Conservation (phyloP, 1,140 invertebrate genomes). For the Anastrepha ludens region DNA sequence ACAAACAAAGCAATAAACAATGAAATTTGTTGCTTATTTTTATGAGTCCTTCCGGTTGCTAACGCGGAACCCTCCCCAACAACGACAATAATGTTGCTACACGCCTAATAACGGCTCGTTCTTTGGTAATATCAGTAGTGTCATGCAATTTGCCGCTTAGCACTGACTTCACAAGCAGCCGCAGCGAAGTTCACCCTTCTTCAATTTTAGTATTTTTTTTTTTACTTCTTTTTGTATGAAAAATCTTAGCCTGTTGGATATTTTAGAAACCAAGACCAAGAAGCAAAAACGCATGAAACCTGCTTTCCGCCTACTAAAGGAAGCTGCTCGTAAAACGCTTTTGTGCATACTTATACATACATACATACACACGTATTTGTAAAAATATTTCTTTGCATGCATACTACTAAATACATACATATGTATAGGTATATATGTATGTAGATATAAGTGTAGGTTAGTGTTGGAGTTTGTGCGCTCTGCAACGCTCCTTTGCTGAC, state of each 20-base stretch:
- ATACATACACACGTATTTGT: background rate
- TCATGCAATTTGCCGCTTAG: slow-evolving; percentile 44
- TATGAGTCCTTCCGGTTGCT: slow-evolving; percentile 65
- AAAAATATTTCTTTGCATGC: background rate
- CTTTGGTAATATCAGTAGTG: slow-evolving; percentile 45
- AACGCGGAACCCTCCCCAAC: background rate
- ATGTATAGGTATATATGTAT: no score
- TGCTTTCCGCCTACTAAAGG: background rate
- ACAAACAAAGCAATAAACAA: slow-evolving; percentile 64
- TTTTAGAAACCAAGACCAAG: slow-evolving; percentile 36
- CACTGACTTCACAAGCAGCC: slow-evolving; percentile 57
- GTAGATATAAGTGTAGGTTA: background rate
- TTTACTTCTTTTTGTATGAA: background rate
- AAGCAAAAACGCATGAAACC: background rate
- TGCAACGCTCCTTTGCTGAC: slow-evolving; percentile 27
- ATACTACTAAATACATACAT: background rate
- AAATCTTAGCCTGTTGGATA: no score
- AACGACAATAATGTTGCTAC: slow-evolving; percentile 35
- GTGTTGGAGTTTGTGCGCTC: slow-evolving; percentile 9
- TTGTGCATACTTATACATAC: background rate
- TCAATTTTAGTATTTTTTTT: background rate
- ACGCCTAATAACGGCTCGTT: slow-evolving; percentile 38
- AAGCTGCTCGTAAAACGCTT: slow-evolving; percentile 31
- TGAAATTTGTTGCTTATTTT: slow-evolving; percentile 73
- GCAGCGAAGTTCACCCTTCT: background rate